These are phyloP conservation scores for Darevskia nairensis DNA, from an alignment of 2,797 vertebrate genomes.

Conservation along the genomic window DNA sequence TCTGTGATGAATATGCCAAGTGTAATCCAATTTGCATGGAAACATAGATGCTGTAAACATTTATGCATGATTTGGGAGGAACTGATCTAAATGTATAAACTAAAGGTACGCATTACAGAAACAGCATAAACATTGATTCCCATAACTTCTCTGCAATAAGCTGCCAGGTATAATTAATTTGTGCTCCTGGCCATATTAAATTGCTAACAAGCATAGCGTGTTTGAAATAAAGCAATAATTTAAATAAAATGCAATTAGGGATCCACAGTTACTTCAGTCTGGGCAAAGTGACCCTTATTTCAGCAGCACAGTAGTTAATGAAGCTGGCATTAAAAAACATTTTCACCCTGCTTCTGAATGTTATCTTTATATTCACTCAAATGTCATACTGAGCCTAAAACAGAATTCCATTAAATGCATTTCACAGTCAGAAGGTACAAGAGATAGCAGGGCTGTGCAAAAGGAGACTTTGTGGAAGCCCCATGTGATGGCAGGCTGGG, in stretches of 20 bases:
- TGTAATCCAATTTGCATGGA: conserved; percentile 73
- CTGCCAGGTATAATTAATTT: conserved; percentile 74
- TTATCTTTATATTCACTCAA: conserved; percentile 65
- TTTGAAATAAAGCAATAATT: conserved; percentile 77
- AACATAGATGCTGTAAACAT: conserved; percentile 68
- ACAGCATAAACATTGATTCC: conserved; percentile 59
- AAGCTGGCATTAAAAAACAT: conserved; percentile 66
- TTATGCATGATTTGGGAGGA: conserved; percentile 64
- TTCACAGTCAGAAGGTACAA: conserved; percentile 57
- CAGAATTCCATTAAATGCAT: conserved; percentile 65
- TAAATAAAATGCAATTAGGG: conserved; percentile 74
- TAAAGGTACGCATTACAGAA: conserved; percentile 62
- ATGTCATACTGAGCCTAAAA: conserved; percentile 55
- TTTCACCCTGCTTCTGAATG: conserved; percentile 47
- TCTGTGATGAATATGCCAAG: conserved; percentile 64
- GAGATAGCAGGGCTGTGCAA: conserved; percentile 50
- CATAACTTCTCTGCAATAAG: conserved; percentile 59
- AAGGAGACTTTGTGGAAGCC: conserved; percentile 37
- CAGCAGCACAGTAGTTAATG: conserved; percentile 62
- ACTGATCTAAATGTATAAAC: conserved; percentile 54
- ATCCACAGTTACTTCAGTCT: conserved; percentile 67
- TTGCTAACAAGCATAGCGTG: conserved; percentile 75
- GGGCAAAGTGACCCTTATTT: conserved; percentile 71
- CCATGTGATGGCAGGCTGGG: conserved; percentile 19
- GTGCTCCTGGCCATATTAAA: conserved; percentile 73